A percentile compares a stretch with the other conserved stretches of the same genome.
Conservation (phyloP, 2,888 invertebrate genomes). For the Emmelina monodactyla region DNA sequence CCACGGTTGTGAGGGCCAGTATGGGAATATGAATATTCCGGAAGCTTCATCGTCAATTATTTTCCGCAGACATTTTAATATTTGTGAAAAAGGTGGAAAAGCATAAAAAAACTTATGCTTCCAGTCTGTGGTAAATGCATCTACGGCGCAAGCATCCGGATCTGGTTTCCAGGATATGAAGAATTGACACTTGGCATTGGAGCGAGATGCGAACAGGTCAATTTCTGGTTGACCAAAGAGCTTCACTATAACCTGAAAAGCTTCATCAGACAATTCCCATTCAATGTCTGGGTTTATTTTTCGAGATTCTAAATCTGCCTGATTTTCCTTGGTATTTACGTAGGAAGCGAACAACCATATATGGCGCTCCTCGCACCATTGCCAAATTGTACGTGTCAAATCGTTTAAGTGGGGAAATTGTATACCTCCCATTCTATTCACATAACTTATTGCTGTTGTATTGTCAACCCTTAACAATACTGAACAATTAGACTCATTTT, state of each 20-base stretch:
- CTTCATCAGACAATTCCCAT: slow-evolving; percentile 8
- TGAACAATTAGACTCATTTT: background rate
- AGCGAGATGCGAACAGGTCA: slow-evolving; percentile 12
- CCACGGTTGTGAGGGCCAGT: slow-evolving; percentile 15
- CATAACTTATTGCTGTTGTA: slow-evolving; percentile 8
- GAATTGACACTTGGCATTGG: slow-evolving; percentile 10
- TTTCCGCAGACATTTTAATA: slow-evolving; percentile 10
- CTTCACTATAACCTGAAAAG: slow-evolving; percentile 6
- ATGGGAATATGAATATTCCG: slow-evolving; percentile 12
- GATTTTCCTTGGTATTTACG: slow-evolving; percentile 19
- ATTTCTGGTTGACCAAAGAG: slow-evolving; percentile 13
- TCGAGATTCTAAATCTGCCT: slow-evolving; percentile 13
- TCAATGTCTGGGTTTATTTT: slow-evolving; percentile 11
- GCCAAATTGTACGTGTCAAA: background rate
- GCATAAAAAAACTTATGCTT: slow-evolving; percentile 11
- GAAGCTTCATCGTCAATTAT: slow-evolving; percentile 10
- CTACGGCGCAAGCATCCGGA: slow-evolving; percentile 9
- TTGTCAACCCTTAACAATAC: slow-evolving; percentile 9
- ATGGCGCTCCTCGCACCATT: slow-evolving; percentile 1
- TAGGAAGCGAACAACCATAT: slow-evolving; percentile 20
- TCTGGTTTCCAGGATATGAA: slow-evolving; percentile 12
- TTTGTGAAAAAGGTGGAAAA: slow-evolving; percentile 13
- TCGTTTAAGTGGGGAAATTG: slow-evolving; percentile 1
- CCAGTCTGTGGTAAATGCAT: slow-evolving; percentile 13
- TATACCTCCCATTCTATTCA: slow-evolving; percentile 1